phyloP scores from a whole-genome alignment of 64 coral and sea anemone genomes.

The Orbicella faveolata region DNA sequence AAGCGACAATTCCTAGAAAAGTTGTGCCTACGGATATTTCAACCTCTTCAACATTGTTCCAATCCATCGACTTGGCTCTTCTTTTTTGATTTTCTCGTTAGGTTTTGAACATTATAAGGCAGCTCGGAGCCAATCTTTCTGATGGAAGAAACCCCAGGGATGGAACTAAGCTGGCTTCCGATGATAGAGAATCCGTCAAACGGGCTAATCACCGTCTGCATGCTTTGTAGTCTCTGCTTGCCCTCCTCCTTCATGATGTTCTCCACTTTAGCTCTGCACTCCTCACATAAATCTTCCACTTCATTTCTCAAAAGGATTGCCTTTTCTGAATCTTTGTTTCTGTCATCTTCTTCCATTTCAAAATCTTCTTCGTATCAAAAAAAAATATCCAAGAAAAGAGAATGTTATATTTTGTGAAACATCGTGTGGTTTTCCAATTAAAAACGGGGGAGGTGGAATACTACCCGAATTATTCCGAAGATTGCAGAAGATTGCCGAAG shows the following conservation, averaged over 20 bases:
- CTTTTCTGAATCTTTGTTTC: constrained; percentile 23
- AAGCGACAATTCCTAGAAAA: too few species aligned
- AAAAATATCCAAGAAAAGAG: background rate
- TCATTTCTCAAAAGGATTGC: constrained; percentile 45
- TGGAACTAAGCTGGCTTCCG: constrained; percentile 27
- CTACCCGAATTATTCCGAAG: too few species aligned
- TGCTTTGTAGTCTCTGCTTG: constrained; percentile 9
- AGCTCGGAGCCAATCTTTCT: constrained; percentile 21
- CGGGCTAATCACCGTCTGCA: constrained; percentile 23
- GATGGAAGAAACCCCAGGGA: constrained; percentile 32
- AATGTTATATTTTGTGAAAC: background rate
- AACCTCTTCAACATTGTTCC: background rate
- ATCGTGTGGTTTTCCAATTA: too few species aligned
- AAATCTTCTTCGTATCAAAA: background rate
- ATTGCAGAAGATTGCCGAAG: too few species aligned
- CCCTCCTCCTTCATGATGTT: constrained; percentile 56
- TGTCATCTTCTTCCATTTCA: constrained; percentile 14
- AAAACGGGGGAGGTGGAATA: too few species aligned
- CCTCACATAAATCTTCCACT: constrained; percentile 52
- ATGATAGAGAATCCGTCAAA: constrained; percentile 31
- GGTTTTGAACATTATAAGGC: constrained; percentile 22
- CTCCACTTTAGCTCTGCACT: constrained; percentile 47
- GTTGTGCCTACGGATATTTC: too few species aligned
- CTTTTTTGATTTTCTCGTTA: constrained; percentile 8
- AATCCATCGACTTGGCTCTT: background rate